Evolutionary conservation across 2,113 vertebrate species (phyloP), one percentile per base, ranked within the genome.

Genomic region (Scopus umbretta): DNA sequence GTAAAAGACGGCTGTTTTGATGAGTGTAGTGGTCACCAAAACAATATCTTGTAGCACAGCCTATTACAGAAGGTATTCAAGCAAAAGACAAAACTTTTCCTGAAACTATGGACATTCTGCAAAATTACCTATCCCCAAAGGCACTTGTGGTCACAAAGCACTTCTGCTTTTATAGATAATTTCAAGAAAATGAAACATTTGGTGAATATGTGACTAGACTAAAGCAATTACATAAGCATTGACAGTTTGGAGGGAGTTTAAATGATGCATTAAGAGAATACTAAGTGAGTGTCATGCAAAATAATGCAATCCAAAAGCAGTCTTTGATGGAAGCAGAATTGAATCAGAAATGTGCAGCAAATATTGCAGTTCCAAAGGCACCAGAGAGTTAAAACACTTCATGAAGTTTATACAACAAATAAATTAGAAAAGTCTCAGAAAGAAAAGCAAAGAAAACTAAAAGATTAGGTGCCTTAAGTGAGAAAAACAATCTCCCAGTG

Each of bases 161-260:
- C 65, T 85, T 91, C 34, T 85, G 23, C 47, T 91, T 94, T 96
- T 61, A 83, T 17, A 87, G 89, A 78, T 34, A 87, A 75, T 95
- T 79, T 87, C 71, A 86, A 94, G 81, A 78, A 90, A 93, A 95
- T 32, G 5, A 90, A 90, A 83, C 13, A 67, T 92, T 92, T 96
- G 5, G 42, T 90, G 85, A 83, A 74, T 88, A 88, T 78, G 27
- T 74, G 55, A 23, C 59, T 74, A 18, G 13, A 86, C 95, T 90
- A 90, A 88, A 78, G 43, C 36, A 93, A 86, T 92, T 92, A 88
- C 88, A 90, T 73, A 13, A 84, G 8, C 30, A 67, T 63, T 92
- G 27, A 32, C 59, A 61, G 29, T 92, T 93, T 88, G 45, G 42
- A 78, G 14, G 2, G 42, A 83, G 18, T 86, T 94, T 96, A 93